Base-by-base conservation (phyloP, 2,888 invertebrate species). In the Oligia fasciuncula region DNA sequence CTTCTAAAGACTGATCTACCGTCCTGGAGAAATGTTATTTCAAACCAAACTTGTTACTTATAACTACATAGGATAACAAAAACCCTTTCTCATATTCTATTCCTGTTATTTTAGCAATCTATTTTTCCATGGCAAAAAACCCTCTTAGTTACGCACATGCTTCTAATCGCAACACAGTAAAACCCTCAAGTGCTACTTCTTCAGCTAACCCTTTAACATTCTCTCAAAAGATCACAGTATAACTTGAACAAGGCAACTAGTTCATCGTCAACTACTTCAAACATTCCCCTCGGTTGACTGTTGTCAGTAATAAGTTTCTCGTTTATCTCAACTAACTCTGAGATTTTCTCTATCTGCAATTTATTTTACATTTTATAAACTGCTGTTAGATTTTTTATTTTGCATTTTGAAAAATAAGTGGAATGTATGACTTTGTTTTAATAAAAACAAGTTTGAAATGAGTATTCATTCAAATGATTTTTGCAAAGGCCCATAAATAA, bases 211-310 rank as follows among this genome's bases (percentile, higher is more conserved):
- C 80, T 85, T 73, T 73, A 69, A 63, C 43, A 73, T 79, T 69
- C 17, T 60, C 57, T 85, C 43, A 70, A 66, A 84, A 80, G 65
- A 73, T 84, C 63, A 69, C 65, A 69, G 63, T 40, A 14, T 9
- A 73, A 78, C 49, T 83, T 80, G 65, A 73, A 85, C 54, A 73
- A 85, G 85, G 65, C 69, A 73, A 84, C 51, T 82, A 84, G 80
- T 82, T 84, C 80, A 80, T 84, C 80, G 65, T 66, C 73, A 79
- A 84, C 51, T 80, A 85, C 85, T 85, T 82, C 65, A 80, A 82
- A 85, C 85, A 82, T 80, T 80, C 85, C 69, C 80, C 85, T 79
- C 67, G 63, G 85, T 79, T 51, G 72, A 65, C 84, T 69, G 72
- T 81, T 81, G 81, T 79, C 68, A 79, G 84, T 84, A 73, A 81